phyloP scores from a whole-genome alignment of 2,113 vertebrate species.

The Aphyosemion australe region DNA sequence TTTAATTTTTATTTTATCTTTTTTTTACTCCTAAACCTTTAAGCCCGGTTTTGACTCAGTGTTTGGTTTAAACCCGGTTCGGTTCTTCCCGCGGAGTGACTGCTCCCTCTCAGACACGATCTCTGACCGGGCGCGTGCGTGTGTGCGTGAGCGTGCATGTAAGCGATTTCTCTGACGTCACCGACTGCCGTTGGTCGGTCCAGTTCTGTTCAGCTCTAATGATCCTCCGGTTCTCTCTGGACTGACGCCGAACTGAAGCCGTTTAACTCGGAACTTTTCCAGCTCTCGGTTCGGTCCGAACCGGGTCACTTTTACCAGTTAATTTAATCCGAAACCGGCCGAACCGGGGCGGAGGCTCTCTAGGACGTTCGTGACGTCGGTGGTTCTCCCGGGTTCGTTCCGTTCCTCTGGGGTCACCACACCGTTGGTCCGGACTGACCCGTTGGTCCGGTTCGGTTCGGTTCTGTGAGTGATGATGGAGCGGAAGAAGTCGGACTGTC shows the following conservation, averaged over 20 bases:
- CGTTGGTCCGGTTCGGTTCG: neutral
- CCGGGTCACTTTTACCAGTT: slow-evolving; percentile 7
- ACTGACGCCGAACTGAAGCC: neutral
- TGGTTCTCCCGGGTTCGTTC: slow-evolving; percentile 1
- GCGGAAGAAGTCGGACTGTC: slow-evolving; percentile 69
- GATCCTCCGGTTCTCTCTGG: neutral
- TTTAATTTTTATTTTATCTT: too few species aligned
- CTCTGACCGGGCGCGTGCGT: slow-evolving; percentile 10
- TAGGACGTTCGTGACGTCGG: slow-evolving; percentile 53
- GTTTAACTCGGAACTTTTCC: neutral
- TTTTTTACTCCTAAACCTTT: too few species aligned
- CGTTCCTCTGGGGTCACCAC: slow-evolving; percentile 13
- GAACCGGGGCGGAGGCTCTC: slow-evolving; percentile 15
- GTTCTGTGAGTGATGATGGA: slow-evolving; percentile 50
- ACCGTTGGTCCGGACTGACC: neutral
- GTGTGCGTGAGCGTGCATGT: slow-evolving; percentile 11
- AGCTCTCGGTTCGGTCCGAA: neutral
- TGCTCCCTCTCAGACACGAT: neutral
- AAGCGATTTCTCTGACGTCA: slow-evolving; percentile 55
- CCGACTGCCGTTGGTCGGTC: slow-evolving; percentile 55
- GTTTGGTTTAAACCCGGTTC: neutral
- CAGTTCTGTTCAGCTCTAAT: slow-evolving; percentile 25
- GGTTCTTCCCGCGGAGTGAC: slow-evolving; percentile 2
- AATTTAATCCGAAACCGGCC: slow-evolving; percentile 1
- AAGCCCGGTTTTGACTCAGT: too few species aligned